Evolutionary conservation across 2,888 invertebrate species (phyloP), one percentile per base, ranked within the genome.

Genomic region (Cerastis rubricosa): DNA sequence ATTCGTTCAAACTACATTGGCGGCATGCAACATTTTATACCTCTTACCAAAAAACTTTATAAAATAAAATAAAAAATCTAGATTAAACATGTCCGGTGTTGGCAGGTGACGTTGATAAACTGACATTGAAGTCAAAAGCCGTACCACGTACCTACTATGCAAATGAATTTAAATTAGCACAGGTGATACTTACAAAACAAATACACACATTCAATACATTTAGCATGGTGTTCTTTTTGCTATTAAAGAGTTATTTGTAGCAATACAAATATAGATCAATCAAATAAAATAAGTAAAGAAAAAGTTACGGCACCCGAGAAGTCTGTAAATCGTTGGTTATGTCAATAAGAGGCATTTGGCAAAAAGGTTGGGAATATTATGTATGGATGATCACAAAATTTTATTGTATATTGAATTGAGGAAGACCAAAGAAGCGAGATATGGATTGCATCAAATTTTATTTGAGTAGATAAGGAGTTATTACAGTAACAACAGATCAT

Each of bases 151-250:
- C 64, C 35, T 82, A 69, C 54, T 78, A 72, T 74, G 84, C 83
- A 85, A 78, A 82, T 83, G 45, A 82, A 59, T 83, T 77, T 67
- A 78, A 84, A 84, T 84, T 78, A 84, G 63, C 83, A 78, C 85
- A 85, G 74, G 78, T 84, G 83, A 66, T 45, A 65, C 86, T 70
- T 74, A 64, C 66, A 66, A 49, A 45, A 69, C 57, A 51, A 12
- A 59, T 66, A 61, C 43, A 76, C 54, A 25, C n/a, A n/a, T n/a
- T n/a, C 40, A 49, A 51, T 29, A 61, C 49, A 64, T 51, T 79
- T 49, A 76, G 19, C 45, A 59, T 49, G 19, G 40, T 11, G 43
- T 43, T 47, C 4, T 66, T 72, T 84, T 79, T 51, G 22, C 49
- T 45, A 61, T 71, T 74, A 11, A n/a, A 73, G 11, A 70, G 47